A percentile compares a stretch with the other conserved stretches of the same genome.
Conservation (phyloP, 2,888 invertebrate genomes). For the Cerastoderma edule region DNA sequence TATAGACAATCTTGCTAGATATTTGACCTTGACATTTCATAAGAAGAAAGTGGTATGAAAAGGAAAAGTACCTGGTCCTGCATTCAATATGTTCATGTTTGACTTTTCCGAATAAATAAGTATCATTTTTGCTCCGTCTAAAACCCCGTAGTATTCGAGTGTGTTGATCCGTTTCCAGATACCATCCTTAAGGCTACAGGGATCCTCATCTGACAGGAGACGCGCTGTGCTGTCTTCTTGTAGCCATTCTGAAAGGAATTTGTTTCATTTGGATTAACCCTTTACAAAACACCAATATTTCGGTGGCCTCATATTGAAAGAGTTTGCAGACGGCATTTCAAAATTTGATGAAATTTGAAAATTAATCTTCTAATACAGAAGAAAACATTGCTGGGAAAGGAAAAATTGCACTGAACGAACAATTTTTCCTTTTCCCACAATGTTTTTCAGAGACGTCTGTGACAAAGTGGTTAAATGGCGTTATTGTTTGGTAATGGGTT, state of each 20-base stretch:
- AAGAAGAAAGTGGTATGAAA: neutral
- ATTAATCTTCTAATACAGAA: neutral
- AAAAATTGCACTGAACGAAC: neutral
- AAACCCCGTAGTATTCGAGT: slow-evolving; percentile 95
- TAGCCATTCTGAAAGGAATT: slow-evolving; percentile 24
- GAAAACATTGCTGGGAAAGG: slow-evolving; percentile 1
- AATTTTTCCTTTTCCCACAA: neutral
- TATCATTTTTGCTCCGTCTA: slow-evolving; percentile 93
- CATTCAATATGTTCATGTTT: slow-evolving; percentile 12
- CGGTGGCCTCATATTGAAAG: neutral
- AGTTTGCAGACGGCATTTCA: neutral
- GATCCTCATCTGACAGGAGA: slow-evolving; percentile 95
- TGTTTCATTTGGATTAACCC: no score
- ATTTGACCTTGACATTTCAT: no score
- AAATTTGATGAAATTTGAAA: neutral
- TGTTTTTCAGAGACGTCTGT: no score
- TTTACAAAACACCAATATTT: neutral
- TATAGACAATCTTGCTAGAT: no score
- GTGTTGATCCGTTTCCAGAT: slow-evolving; percentile 99
- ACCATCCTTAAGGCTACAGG: slow-evolving; percentile 94
- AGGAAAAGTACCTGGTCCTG: neutral
- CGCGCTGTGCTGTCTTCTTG: slow-evolving; percentile 34
- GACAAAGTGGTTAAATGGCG: no score
- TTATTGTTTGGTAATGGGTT: no score
- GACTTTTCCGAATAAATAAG: slow-evolving; percentile 17